Percentiles rank a stretch among this genome's conserved stretches.
phyloP scores from a whole-genome alignment of 2,113 vertebrate species.

The Mustelus asterias region DNA sequence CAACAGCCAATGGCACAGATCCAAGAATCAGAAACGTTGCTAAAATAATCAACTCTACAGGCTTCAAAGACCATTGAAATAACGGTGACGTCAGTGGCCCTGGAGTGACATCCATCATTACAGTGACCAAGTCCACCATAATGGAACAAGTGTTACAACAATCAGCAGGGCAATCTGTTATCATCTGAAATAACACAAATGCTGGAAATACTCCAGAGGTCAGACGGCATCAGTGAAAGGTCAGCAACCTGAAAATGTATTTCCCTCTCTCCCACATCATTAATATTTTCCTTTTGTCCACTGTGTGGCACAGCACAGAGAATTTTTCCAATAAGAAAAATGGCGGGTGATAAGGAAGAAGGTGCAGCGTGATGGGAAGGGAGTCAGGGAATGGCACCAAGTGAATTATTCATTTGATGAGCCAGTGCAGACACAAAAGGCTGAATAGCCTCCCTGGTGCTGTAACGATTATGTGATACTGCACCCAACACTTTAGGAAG shows the following conservation, averaged over 20 bases:
- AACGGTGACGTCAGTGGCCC: background rate
- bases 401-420: too few relatives aligned
- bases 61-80: background rate
- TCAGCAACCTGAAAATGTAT: background rate
- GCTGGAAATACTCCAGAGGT: background rate
- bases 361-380: too few relatives aligned
- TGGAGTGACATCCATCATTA: background rate
- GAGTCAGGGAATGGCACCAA: too few relatives aligned
- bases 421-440: too few relatives aligned
- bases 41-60: background rate
- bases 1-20: background rate
- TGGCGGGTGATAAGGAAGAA: too few relatives aligned
- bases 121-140: background rate
- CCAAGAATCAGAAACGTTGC: background rate
- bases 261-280: background rate
- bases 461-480: too few relatives aligned
- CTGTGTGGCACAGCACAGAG: background rate
- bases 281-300: background rate
- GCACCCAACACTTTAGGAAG: too few relatives aligned
- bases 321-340: too few relatives aligned
- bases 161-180: background rate
- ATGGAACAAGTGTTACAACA: background rate
- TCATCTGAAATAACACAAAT: background rate
- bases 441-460: too few relatives aligned
- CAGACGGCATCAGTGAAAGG: background rate